Conservation (phyloP, 2,888 invertebrate species). For the Melipona beecheii region DNA sequence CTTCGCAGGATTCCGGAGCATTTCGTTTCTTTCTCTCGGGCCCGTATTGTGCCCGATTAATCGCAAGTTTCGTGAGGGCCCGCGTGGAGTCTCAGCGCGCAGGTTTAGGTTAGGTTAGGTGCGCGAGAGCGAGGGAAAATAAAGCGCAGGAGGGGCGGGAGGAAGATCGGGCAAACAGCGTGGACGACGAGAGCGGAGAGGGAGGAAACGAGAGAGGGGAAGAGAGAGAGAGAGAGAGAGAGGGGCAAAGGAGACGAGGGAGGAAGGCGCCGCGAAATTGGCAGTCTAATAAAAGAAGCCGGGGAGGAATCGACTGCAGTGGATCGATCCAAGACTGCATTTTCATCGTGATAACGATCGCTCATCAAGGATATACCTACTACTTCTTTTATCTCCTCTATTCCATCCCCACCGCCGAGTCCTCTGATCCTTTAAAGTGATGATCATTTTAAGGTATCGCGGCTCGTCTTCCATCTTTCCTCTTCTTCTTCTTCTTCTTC, state of each 20-base stretch:
- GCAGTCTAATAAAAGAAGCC: slow-evolving; percentile 73
- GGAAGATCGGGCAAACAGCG: not conserved
- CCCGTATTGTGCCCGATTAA: too few species aligned
- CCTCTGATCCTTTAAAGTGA: slow-evolving; percentile 55
- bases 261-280: slow-evolving; percentile 69
- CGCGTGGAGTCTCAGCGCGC: slow-evolving; percentile 48
- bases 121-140: slow-evolving; percentile 47
- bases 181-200: slow-evolving; percentile 6
- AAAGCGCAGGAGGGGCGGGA: slow-evolving; percentile 46
- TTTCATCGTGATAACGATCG: slow-evolving; percentile 75
- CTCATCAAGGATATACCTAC: slow-evolving; percentile 74
- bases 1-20: too few species aligned
- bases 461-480: slow-evolving; percentile 18
- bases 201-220: slow-evolving; percentile 1
- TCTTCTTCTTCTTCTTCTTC: slow-evolving; percentile 7
- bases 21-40: too few species aligned
- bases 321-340: slow-evolving; percentile 73
- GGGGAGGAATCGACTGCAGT: slow-evolving; percentile 66
- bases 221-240: not conserved
- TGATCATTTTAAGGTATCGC: slow-evolving; percentile 58
- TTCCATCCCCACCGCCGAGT: slow-evolving; percentile 39
- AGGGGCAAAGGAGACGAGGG: not conserved
- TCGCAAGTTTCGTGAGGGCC: too few species aligned
- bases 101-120: slow-evolving; percentile 45
- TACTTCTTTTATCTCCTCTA: slow-evolving; percentile 70